These are phyloP conservation scores for Pao palembangensis DNA, from an alignment of 2,113 vertebrate species.

Conservation along the genomic window DNA sequence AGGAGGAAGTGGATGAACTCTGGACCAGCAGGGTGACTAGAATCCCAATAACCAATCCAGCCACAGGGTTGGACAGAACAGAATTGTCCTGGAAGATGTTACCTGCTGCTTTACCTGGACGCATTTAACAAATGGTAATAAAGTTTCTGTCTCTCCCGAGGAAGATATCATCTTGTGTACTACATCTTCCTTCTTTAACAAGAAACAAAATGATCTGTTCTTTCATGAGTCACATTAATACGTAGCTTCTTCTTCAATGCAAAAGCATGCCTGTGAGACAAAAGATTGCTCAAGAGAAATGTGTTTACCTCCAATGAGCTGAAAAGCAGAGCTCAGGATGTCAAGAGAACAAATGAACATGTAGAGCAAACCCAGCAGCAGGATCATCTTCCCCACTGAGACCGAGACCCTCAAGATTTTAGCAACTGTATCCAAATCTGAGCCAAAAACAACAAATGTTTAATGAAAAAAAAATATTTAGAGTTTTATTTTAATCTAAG, in stretches of 20 bases:
- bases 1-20: constrained; percentile 94
- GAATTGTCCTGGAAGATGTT: constrained; percentile 88
- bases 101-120: constrained; percentile 87
- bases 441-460: constrained; percentile 39
- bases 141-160: no score
- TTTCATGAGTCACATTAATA: no score
- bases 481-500: no score
- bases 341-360: constrained; percentile 93
- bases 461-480: neutral
- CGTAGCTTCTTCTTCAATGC: no score
- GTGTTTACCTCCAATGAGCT: constrained; percentile 87
- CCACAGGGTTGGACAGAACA: constrained; percentile 88
- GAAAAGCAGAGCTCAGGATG: constrained; percentile 92
- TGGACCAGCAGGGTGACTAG: constrained; percentile 93
- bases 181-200: no score
- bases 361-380: constrained; percentile 86
- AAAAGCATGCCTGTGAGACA: neutral
- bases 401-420: constrained; percentile 77
- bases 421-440: constrained; percentile 82
- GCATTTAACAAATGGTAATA: neutral
- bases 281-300: neutral
- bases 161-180: no score
- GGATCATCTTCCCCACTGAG: constrained; percentile 72
- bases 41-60: constrained; percentile 90
- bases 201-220: no score